phyloP scores from a whole-genome alignment of 2,797 vertebrate genomes.

The Hippocampus kuda region DNA sequence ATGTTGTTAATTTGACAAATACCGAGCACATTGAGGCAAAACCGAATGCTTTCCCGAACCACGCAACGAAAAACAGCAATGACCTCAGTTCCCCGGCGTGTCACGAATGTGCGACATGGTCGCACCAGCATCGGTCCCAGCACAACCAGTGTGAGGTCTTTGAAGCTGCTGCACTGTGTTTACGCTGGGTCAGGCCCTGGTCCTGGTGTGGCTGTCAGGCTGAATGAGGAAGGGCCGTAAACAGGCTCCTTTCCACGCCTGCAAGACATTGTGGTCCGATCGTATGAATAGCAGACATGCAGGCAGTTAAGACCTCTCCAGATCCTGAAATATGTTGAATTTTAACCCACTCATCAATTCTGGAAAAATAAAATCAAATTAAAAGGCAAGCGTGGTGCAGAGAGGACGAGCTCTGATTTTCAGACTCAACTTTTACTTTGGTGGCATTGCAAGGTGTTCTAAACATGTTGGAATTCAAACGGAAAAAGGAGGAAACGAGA shows the following conservation, averaged over 20 bases:
- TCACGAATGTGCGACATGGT: constrained; percentile 15
- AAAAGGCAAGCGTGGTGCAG: too few species aligned
- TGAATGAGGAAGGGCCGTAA: constrained; percentile 51
- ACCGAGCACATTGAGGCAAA: not conserved
- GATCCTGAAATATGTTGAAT: constrained; percentile 23
- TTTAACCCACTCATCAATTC: not conserved
- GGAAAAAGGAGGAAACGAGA: too few species aligned
- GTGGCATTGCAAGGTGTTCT: too few species aligned
- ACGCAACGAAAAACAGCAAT: constrained; percentile 9
- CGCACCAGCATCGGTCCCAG: constrained; percentile 22
- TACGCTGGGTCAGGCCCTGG: constrained; percentile 33
- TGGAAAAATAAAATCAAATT: too few species aligned
- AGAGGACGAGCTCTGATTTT: too few species aligned
- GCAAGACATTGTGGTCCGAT: constrained; percentile 35
- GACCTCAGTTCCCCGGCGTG: constrained; percentile 23
- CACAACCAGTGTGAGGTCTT: constrained; percentile 44
- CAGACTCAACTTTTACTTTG: too few species aligned
- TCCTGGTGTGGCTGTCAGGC: constrained; percentile 37
- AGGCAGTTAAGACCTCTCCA: constrained; percentile 24
- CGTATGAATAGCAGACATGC: constrained; percentile 38
- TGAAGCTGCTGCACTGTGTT: constrained; percentile 50
- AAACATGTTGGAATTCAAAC: too few species aligned
- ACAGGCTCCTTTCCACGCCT: constrained; percentile 35
- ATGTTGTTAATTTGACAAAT: not conserved
- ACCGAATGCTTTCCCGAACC: not conserved